These are phyloP conservation scores for Hydraecia micacea DNA, from an alignment of 2,888 invertebrate genomes.

Conservation along the genomic window DNA sequence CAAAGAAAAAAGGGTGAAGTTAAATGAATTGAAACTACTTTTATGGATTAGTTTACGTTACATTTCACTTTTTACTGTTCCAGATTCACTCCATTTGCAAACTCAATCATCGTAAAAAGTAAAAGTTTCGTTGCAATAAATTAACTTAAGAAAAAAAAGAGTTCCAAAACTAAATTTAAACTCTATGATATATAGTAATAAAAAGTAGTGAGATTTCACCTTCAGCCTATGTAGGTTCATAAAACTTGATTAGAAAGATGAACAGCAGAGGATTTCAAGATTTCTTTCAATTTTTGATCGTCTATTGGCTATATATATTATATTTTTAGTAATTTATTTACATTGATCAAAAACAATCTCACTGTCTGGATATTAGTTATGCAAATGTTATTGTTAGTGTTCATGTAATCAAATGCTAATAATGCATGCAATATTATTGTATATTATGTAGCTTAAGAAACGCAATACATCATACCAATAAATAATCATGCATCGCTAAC, in stretches of 20 bases:
- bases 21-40: constrained; percentile 50
- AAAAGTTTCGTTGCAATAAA: constrained; percentile 1
- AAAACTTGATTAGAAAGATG: not conserved
- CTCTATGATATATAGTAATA: not conserved
- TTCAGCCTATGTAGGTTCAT: not conserved
- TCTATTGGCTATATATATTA: not conserved
- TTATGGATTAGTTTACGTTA: constrained; percentile 28
- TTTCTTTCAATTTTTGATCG: not conserved
- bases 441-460: not conserved
- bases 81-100: constrained; percentile 2
- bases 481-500: not conserved
- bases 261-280: not conserved
- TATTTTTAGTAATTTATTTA: not conserved
- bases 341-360: not conserved
- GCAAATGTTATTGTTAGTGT: not conserved
- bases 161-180: not conserved
- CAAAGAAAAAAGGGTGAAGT: constrained; percentile 41
- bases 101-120: constrained; percentile 27
- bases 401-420: not conserved
- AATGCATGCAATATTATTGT: not conserved
- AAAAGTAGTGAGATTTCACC: not conserved
- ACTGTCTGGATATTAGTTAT: not conserved
- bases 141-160: not conserved
- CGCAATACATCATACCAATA: not conserved
- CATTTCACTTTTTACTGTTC: constrained; percentile 19